phyloP scores from a whole-genome alignment of 2,113 vertebrate genomes.

The Vireo altiloquus region DNA sequence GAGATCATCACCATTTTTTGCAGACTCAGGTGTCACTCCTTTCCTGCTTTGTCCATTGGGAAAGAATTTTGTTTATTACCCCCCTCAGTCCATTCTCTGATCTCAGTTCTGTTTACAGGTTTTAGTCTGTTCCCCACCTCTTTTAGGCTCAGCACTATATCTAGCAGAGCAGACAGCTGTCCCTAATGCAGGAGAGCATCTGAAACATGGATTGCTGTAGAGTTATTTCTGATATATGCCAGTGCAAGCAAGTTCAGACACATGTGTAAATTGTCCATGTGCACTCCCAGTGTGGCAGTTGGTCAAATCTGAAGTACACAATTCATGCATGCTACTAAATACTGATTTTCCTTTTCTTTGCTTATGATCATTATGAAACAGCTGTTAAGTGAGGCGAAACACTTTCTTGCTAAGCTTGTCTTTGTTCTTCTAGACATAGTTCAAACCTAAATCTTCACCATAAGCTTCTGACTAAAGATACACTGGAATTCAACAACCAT shows the following conservation, averaged over 20 bases:
- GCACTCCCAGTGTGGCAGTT: not conserved
- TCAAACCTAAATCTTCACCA: slow-evolving; percentile 93
- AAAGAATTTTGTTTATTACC: not conserved
- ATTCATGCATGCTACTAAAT: slow-evolving; percentile 22
- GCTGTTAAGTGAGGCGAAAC: not conserved
- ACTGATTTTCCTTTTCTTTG: not conserved
- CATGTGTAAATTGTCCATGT: not conserved
- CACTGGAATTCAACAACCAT: slow-evolving; percentile 70
- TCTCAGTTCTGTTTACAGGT: not conserved
- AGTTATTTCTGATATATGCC: not conserved
- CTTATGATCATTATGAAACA: slow-evolving; percentile 46
- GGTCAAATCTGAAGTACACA: not conserved
- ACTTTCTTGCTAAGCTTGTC: slow-evolving; percentile 61
- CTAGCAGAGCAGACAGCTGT: not conserved
- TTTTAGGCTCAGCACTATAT: not conserved
- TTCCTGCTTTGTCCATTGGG: not conserved
- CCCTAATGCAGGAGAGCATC: not conserved
- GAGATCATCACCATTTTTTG: not conserved
- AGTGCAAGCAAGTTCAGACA: not conserved
- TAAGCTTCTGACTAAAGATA: slow-evolving; percentile 91
- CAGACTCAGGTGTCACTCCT: not conserved
- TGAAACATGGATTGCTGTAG: not conserved
- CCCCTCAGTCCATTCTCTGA: not conserved
- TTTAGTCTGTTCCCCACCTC: not conserved
- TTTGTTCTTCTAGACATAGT: slow-evolving; percentile 86